Evolutionary conservation across 2,113 vertebrate genomes (phyloP).

Genomic region (Aspiorhynchus laticeps): DNA sequence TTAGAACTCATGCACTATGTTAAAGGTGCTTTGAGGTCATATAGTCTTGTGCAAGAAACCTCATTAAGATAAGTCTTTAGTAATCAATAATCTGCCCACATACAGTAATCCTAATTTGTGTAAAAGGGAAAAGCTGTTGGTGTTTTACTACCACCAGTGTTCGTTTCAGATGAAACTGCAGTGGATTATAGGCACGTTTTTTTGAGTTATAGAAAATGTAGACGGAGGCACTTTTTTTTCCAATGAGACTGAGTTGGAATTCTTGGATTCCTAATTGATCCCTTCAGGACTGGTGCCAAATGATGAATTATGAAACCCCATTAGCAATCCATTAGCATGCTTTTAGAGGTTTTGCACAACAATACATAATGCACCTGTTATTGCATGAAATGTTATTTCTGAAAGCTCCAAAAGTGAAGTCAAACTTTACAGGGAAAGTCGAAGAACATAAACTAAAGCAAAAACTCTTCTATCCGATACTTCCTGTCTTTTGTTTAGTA

Average conservation of each 20-base stretch:
- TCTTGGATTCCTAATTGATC: not conserved
- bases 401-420: not conserved
- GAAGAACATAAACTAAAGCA: not conserved
- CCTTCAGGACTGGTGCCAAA: not conserved
- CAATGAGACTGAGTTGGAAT: not conserved
- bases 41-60: too few species aligned
- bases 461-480: not conserved
- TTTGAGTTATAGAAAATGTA: not conserved
- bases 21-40: too few species aligned
- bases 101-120: too few species aligned
- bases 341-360: not conserved
- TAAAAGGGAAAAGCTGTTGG: too few species aligned
- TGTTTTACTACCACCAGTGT: not conserved
- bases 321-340: conserved; percentile 3
- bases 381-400: not conserved
- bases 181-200: not conserved
- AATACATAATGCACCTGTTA: not conserved
- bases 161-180: not conserved
- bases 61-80: too few species aligned
- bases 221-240: too few species aligned
- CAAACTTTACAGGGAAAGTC: not conserved
- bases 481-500: not conserved
- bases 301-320: not conserved
- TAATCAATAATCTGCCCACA: too few species aligned
- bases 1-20: too few species aligned